Base-by-base conservation (phyloP, 2,888 invertebrate species). In the Tenodera sinensis region DNA sequence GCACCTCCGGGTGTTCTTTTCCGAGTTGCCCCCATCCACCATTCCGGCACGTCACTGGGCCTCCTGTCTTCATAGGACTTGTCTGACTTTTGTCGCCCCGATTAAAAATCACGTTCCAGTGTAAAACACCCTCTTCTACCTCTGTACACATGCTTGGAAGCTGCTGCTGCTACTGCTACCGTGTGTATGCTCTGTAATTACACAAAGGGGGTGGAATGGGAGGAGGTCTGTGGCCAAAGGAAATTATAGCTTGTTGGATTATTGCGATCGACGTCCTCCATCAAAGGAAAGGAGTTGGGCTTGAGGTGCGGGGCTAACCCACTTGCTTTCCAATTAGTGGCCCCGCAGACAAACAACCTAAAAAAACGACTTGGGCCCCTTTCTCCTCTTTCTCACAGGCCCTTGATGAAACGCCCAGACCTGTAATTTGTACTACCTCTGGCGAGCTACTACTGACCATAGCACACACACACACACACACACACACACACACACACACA, bases 11-110 rank as follows among this genome's bases (percentile, higher is more conserved):
- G 42, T 71, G 54, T 71, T 71, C 54, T 71, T 54, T 54, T 54
- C 54, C 15, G 15, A 54, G 54, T 54, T 54, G 54, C 47, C 47
- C 14, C 47, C 30, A 30, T 30, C 9, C 47, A 47, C n/a, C n/a
- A n/a, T 14, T 20, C 54, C 54, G 14, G 20, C 54, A 54, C 54
- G 54, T 54, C 54, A 54, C 54, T 54, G 2, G 14, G 54, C 54
- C 15, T 54, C 54, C 54, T 54, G 87, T 87, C 87, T 87, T 87
- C 82, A 87, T 82, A 87, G 87, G 20, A 54, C 54, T n/a, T 28
- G 30, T n/a, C 91, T 91, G 91, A 91, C 91, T 91, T 91, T 91
- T 91, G 91, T 91, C 91, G 90, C 91, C 90, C 88, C 90, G 91
- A 90, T 90, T 91, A 89, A 91, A 87, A 87, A 91, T 91, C 89